Evolutionary conservation across 2,797 vertebrate species (phyloP), one percentile per base, ranked within the genome.

Genomic region (Garrulus glandarius): DNA sequence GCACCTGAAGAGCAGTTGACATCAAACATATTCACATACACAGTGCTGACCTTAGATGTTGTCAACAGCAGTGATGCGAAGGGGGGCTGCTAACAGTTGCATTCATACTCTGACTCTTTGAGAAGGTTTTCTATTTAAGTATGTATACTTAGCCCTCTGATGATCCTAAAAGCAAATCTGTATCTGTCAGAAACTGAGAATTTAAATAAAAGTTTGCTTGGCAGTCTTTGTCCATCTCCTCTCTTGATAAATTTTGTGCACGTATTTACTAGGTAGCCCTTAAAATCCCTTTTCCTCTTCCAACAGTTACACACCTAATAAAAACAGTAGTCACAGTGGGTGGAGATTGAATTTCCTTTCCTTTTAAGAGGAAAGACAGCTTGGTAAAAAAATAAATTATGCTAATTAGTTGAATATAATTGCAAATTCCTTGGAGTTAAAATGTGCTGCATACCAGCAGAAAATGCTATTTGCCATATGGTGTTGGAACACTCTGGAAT

Each of bases 331-430:
- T 91, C 78, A 92, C 76, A 61, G n/a, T 71, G 46, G 56, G 72
- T 86, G 83, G 63, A 93, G 69, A 90, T 32, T 90, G 37, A 82
- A 87, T 88, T 95, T 92, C n/a, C 53, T 92, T 94, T 94, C 50
- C 52, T 87, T 87, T 95, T 97, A 89, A 91, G 37, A 83, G 56
- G 83, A 96, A 95, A 65, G 71, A 49, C 49, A 93, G 55, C 26
- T 53, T 87, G 43, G 52, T 76, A 52, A 93, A 90, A 92, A 92
- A 97, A 85, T 41, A 91, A 60, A 89, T 68, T 10, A 37, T 90
- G 75, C 64, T 95, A 97, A 97, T 97, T 97, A 97, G 85, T 77
- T 92, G 53, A 63, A 80, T 96, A 70, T 91, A 96, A 97, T 93
- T 97, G 89, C 36, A 93, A 87, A 93, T 91, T 95, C 84, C 89